Percentiles rank a stretch among this genome's conserved stretches.
Evolutionary conservation across 2,888 invertebrate genomes (phyloP).

Genomic region (Peribatodes rhomboidaria): DNA sequence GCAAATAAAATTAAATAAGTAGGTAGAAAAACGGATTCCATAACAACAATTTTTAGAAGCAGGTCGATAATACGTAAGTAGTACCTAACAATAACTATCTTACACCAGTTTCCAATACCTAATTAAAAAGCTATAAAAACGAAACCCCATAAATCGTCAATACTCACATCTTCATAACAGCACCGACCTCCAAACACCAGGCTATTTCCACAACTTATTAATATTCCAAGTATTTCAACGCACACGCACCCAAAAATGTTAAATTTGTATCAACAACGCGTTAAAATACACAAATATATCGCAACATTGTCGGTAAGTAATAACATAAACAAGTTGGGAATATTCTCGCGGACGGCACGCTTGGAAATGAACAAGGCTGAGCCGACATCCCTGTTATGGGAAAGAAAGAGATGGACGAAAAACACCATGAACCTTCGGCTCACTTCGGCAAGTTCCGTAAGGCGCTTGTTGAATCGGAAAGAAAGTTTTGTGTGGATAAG

Average conservation of each 20-base stretch:
- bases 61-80: neutral
- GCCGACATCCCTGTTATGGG: conserved; percentile 61
- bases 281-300: conserved; percentile 67
- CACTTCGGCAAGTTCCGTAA: conserved; percentile 71
- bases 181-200: conserved; percentile 46
- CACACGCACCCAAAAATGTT: conserved; percentile 52
- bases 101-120: neutral
- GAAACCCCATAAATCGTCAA: conserved; percentile 8
- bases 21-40: neutral
- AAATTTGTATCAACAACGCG: conserved; percentile 54
- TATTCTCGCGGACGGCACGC: conserved; percentile 51
- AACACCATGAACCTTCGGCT: conserved; percentile 77
- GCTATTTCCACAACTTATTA: conserved; percentile 54
- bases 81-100: neutral
- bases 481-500: conserved; percentile 61
- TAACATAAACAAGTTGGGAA: conserved; percentile 65
- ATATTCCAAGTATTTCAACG: conserved; percentile 48
- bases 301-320: conserved; percentile 68
- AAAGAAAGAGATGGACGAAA: conserved; percentile 72
- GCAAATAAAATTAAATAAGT: too few relatives aligned
- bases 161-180: conserved; percentile 57
- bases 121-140: conserved; percentile 10
- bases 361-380: conserved; percentile 44
- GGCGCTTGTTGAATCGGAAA: conserved; percentile 61
- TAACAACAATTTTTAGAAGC: neutral